Evolutionary conservation across 2,888 invertebrate species (phyloP).

Genomic region (Hypolimnas misippus): DNA sequence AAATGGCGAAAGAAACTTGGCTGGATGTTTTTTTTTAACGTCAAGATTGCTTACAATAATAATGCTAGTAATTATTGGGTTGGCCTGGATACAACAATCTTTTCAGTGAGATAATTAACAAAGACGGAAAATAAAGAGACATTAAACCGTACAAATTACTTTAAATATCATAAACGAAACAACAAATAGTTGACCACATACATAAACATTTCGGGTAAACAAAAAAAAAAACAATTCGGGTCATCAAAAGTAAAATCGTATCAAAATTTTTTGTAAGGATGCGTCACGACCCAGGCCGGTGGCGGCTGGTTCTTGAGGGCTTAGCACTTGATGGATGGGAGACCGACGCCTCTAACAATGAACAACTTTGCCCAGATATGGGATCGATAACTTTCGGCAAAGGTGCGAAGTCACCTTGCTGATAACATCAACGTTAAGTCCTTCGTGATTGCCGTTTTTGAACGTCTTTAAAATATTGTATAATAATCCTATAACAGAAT

Average conservation of each 20-base stretch:
- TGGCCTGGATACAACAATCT: no score
- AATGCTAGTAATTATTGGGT: no score
- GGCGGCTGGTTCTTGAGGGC: slow-evolving; percentile 66
- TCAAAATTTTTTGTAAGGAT: slow-evolving; percentile 38
- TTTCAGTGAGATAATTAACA: no score
- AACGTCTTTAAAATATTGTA: slow-evolving; percentile 10
- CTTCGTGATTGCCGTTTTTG: slow-evolving; percentile 27
- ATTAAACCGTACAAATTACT: no score
- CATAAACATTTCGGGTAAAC: neutral
- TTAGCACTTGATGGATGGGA: slow-evolving; percentile 68
- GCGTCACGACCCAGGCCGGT: slow-evolving; percentile 47
- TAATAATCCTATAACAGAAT: slow-evolving; percentile 14
- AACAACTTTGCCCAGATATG: slow-evolving; percentile 54
- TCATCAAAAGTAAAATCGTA: slow-evolving; percentile 25
- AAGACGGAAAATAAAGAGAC: no score
- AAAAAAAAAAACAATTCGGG: neutral
- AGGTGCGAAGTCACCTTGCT: slow-evolving; percentile 69
- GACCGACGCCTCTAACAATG: slow-evolving; percentile 57
- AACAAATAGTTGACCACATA: neutral
- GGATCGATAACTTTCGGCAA: slow-evolving; percentile 69
- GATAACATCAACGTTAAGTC: slow-evolving; percentile 39
- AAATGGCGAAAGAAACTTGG: no score
- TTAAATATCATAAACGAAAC: neutral
- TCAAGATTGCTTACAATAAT: no score
- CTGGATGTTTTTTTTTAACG: no score